These are phyloP conservation scores for Monomorium pharaonis DNA, from an alignment of 1,140 invertebrate species.

Conservation along the genomic window DNA sequence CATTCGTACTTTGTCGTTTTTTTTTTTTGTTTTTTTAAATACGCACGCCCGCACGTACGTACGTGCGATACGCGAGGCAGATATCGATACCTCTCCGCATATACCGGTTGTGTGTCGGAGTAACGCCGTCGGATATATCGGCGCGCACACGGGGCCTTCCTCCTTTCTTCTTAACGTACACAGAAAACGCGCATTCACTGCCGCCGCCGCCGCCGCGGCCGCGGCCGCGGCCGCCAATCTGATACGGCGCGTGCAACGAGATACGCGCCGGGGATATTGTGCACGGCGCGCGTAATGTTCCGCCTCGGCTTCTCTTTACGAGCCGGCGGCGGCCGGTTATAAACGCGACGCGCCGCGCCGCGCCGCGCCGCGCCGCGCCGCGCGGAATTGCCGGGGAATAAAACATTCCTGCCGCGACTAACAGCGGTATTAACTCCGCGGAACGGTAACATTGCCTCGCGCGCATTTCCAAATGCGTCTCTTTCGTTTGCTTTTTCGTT, in stretches of 20 bases:
- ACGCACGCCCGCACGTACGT: no score
- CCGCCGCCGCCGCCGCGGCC: background rate
- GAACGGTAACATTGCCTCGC: conserved; percentile 24
- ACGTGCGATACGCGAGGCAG: background rate
- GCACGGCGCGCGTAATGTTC: conserved; percentile 38
- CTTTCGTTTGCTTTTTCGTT: conserved; percentile 21
- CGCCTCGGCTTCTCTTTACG: conserved; percentile 41
- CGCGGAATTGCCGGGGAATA: conserved; percentile 13
- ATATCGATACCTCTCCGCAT: background rate
- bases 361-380: background rate
- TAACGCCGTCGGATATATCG: conserved; percentile 21
- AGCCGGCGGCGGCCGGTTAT: conserved; percentile 37
- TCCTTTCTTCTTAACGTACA: conserved; percentile 33
- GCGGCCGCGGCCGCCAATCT: conserved; percentile 24
- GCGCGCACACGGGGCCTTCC: background rate
- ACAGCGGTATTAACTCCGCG: conserved; percentile 14
- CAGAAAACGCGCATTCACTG: conserved; percentile 17
- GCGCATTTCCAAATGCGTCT: background rate
- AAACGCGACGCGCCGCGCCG: conserved; percentile 24
- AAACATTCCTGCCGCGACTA: conserved; percentile 37
- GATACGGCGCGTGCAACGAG: conserved; percentile 51
- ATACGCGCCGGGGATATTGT: conserved; percentile 47
- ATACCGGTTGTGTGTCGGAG: background rate
- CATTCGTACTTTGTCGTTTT: background rate
- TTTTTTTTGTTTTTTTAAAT: background rate